phyloP scores from a whole-genome alignment of 1,140 invertebrate genomes.

The Sipha flava region DNA sequence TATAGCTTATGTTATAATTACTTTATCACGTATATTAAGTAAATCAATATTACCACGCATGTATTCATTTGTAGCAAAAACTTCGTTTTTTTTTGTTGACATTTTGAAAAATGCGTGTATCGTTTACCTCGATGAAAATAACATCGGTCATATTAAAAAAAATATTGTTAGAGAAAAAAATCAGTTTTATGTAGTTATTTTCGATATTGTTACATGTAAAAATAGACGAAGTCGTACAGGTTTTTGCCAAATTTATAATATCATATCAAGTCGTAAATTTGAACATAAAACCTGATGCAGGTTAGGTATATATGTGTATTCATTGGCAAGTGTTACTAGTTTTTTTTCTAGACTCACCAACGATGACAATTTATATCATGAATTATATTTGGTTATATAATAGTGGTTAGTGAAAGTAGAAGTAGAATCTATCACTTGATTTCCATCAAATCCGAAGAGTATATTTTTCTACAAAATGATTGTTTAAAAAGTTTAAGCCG shows the following conservation, averaged over 20 bases:
- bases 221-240: not conserved
- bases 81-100: too few relatives aligned
- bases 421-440: not conserved
- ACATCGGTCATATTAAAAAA: too few relatives aligned
- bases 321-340: not conserved
- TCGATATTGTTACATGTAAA: not conserved
- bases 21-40: too few relatives aligned
- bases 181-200: not conserved
- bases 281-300: too few relatives aligned
- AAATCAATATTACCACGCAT: too few relatives aligned
- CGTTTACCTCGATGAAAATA: too few relatives aligned
- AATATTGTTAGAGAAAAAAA: not conserved
- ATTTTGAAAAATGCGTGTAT: too few relatives aligned
- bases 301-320: not conserved
- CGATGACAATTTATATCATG: slow-evolving; percentile 5
- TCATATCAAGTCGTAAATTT: not conserved
- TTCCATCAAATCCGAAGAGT: not conserved
- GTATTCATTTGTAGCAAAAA: too few relatives aligned
- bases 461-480: not conserved
- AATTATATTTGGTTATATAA: not conserved
- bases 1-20: too few relatives aligned
- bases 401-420: slow-evolving; percentile 25
- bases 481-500: not conserved
- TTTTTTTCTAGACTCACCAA: not conserved
- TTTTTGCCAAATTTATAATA: not conserved